Conservation (phyloP, 1,140 invertebrate genomes). For the Dreissena polymorpha region DNA sequence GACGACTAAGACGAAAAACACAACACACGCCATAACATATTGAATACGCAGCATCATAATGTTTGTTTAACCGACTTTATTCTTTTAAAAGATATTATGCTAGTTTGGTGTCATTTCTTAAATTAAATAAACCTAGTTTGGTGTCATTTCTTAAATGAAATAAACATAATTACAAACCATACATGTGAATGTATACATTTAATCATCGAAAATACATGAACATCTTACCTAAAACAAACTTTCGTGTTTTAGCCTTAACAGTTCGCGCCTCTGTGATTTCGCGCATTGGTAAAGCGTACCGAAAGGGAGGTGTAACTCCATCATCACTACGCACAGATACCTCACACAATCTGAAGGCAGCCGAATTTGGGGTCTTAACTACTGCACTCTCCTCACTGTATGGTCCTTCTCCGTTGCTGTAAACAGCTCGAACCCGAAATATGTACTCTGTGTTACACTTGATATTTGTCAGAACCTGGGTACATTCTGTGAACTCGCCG, state of each 20-base stretch:
- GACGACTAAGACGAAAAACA: not conserved
- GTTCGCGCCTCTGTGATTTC: constrained; percentile 28
- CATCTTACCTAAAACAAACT: constrained; percentile 44
- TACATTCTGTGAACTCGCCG: not conserved
- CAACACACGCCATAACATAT: not conserved
- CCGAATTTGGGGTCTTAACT: constrained; percentile 21
- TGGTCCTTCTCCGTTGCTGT: constrained; percentile 25
- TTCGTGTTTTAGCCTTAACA: constrained; percentile 24
- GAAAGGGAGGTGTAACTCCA: not conserved
- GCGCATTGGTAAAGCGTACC: constrained; percentile 10
- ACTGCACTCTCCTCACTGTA: constrained; percentile 26
- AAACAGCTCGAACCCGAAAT: constrained; percentile 24
- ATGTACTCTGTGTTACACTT: constrained; percentile 20
- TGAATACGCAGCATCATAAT: not conserved
- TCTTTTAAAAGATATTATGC: no score
- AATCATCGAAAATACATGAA: not conserved
- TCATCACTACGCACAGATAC: not conserved
- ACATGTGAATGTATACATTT: no score
- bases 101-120: not conserved
- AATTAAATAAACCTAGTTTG: not conserved
- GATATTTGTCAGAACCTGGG: not conserved
- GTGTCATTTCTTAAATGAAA: not conserved
- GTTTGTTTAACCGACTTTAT: not conserved
- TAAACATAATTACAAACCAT: not conserved
- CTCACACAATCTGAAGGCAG: constrained; percentile 15